Evolutionary conservation across 2,797 vertebrate species (phyloP).

Genomic region (Neosalanx taihuensis): DNA sequence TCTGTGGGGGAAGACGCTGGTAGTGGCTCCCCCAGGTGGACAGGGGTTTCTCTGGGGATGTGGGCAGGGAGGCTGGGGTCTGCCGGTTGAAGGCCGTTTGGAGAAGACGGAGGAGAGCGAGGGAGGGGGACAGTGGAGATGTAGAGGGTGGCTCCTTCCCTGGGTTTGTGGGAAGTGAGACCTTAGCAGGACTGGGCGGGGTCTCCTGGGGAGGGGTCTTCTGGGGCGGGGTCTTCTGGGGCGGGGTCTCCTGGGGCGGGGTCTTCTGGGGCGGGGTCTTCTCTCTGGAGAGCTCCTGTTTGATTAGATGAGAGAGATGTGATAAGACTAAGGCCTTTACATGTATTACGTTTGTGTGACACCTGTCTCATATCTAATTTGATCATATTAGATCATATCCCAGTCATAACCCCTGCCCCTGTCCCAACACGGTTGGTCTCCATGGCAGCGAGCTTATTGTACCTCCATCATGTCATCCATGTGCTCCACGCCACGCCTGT

Average conservation of each 20-base stretch:
- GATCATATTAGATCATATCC: no score
- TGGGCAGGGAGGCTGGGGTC: constrained; percentile 43
- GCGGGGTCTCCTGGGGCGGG: constrained; percentile 1
- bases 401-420: not conserved
- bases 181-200: constrained; percentile 29
- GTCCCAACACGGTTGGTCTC: no score
- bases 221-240: constrained; percentile 40
- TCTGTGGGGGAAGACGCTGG: constrained; percentile 71
- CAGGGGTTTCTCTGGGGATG: constrained; percentile 27
- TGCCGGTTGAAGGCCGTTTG: constrained; percentile 86
- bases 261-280: constrained; percentile 40
- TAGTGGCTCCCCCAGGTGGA: constrained; percentile 10
- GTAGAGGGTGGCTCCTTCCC: constrained; percentile 48
- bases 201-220: not conserved
- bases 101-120: constrained; percentile 83
- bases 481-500: constrained; percentile 90
- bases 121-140: constrained; percentile 43
- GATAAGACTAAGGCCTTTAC: constrained; percentile 14
- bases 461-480: constrained; percentile 83
- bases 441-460: no score
- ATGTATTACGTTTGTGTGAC: not conserved
- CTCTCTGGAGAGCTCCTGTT: constrained; percentile 46
- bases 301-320: constrained; percentile 29
- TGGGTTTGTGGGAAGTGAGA: constrained; percentile 37
- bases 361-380: no score